A percentile compares a stretch with the other conserved stretches of the same genome.
Conservation (phyloP, 2,113 vertebrate species). For the Trichomycterus rosablanca region DNA sequence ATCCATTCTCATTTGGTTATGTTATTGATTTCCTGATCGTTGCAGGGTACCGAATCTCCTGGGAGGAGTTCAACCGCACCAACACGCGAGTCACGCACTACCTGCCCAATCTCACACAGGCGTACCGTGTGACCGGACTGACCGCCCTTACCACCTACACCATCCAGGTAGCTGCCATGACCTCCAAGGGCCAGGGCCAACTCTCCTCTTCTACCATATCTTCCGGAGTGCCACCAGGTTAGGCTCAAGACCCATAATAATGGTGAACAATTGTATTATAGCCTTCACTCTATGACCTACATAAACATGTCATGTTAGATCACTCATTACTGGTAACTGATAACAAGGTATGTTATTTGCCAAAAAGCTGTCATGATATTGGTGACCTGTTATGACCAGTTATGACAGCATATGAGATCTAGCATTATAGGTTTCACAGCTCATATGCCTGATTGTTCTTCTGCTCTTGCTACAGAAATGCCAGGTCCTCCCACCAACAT, state of each 20-base stretch:
- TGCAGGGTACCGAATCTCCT: slow-evolving; percentile 95
- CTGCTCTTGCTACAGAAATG: slow-evolving; percentile 71
- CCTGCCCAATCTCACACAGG: slow-evolving; percentile 89
- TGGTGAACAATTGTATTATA: no score
- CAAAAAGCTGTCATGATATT: no score
- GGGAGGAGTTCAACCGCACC: slow-evolving; percentile 97
- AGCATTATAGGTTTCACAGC: no score
- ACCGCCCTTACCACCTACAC: slow-evolving; percentile 97
- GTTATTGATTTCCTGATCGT: neutral
- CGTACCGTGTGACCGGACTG: slow-evolving; percentile 92
- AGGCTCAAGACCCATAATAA: slow-evolving; percentile 35
- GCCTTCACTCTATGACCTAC: no score
- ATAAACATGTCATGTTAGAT: no score
- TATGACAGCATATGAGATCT: no score
- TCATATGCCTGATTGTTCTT: neutral
- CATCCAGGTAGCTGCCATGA: slow-evolving; percentile 97
- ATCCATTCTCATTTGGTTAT: no score
- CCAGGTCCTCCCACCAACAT: slow-evolving; percentile 91
- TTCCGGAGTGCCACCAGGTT: slow-evolving; percentile 94
- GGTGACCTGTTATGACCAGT: no score
- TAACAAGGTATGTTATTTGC: no score
- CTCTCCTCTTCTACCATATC: slow-evolving; percentile 94
- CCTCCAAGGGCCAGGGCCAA: slow-evolving; percentile 90
- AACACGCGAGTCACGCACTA: slow-evolving; percentile 95
- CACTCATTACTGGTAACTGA: no score